Conservation (phyloP, 1,140 invertebrate species). For the Diorhabda elongata region DNA sequence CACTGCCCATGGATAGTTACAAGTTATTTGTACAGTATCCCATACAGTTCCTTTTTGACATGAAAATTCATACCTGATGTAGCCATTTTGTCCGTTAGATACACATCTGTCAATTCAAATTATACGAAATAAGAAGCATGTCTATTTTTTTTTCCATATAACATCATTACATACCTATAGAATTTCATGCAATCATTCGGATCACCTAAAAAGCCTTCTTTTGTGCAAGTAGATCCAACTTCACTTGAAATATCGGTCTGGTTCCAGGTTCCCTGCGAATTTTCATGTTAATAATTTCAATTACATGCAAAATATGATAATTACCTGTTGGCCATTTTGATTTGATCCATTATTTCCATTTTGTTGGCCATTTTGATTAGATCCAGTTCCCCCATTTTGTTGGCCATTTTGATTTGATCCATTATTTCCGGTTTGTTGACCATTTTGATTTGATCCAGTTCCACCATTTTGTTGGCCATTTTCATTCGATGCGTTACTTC, state of each 20-base stretch:
- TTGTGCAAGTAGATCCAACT: slow-evolving; percentile 20
- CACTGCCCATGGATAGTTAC: slow-evolving; percentile 50
- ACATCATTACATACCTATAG: slow-evolving; percentile 65
- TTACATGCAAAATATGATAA: too few species aligned
- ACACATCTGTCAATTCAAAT: slow-evolving; percentile 64
- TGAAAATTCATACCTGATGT: slow-evolving; percentile 56
- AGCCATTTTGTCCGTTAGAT: slow-evolving; percentile 51
- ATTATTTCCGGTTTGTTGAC: too few species aligned
- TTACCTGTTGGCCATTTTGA: too few species aligned
- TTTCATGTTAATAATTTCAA: not conserved
- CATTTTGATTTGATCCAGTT: too few species aligned
- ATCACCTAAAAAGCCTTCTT: slow-evolving; percentile 58
- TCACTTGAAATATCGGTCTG: slow-evolving; percentile 20
- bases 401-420: too few species aligned
- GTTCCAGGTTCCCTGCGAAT: slow-evolving; percentile 15
- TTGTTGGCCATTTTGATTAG: too few species aligned
- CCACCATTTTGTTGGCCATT: too few species aligned
- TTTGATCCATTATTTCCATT: too few species aligned
- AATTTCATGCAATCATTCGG: slow-evolving; percentile 69
- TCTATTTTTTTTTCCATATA: not conserved
- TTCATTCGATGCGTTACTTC: accelerated
- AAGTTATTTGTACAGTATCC: slow-evolving; percentile 49
- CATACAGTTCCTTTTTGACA: slow-evolving; percentile 58
- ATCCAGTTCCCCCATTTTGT: too few species aligned
- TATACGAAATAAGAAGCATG: not conserved